Evolutionary conservation across 1,140 invertebrate genomes (phyloP).

Genomic region (Tachypleus tridentatus): DNA sequence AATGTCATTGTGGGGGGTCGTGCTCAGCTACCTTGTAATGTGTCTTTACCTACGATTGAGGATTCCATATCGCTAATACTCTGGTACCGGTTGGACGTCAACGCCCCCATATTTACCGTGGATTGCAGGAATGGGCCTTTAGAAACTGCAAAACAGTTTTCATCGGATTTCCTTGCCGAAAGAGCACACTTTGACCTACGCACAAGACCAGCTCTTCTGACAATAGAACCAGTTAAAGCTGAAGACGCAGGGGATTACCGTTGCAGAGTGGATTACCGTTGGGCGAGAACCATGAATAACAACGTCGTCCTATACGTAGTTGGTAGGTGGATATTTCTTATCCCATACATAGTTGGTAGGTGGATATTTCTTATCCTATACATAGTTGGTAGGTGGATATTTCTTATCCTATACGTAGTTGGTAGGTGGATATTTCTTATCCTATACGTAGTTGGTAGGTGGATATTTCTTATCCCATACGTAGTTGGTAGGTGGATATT

Average conservation of each 20-base stretch:
- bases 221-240: constrained; percentile 27
- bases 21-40: constrained; percentile 61
- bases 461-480: too few relatives aligned
- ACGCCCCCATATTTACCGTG: constrained; percentile 9
- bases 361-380: too few relatives aligned
- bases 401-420: too few relatives aligned
- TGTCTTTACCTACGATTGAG: constrained; percentile 51
- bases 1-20: constrained; percentile 46
- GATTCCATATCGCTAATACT: constrained; percentile 65
- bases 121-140: constrained; percentile 3
- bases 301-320: too few relatives aligned
- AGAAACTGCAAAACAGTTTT: background rate
- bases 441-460: too few relatives aligned
- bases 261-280: constrained; percentile 16
- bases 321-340: too few relatives aligned
- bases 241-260: constrained; percentile 30
- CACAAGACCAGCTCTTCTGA: constrained; percentile 43
- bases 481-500: too few relatives aligned
- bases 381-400: too few relatives aligned
- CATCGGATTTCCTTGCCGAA: background rate
- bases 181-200: constrained; percentile 17
- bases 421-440: too few relatives aligned
- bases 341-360: too few relatives aligned
- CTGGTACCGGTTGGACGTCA: constrained; percentile 58
- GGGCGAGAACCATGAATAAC: constrained; percentile 1